Base-by-base conservation (phyloP, 2,113 vertebrate genomes). In the Addax nasomaculatus region DNA sequence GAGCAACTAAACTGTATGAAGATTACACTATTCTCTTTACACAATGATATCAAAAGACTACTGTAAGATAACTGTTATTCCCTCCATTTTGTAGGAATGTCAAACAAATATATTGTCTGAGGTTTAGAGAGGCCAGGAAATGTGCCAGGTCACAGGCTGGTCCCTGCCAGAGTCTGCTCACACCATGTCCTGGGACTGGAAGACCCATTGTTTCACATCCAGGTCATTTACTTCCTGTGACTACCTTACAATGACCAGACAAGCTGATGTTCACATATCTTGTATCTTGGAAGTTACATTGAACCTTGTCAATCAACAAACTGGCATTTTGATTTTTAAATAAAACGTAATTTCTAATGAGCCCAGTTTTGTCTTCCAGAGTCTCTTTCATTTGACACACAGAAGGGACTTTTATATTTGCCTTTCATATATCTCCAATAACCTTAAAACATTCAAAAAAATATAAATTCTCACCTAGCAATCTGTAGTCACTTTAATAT, bases 261-360 rank as follows among this genome's bases (percentile, higher is more conserved):
- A 43, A 0, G 0, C 60, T 83, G 43, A 30, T 76, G 92, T 92
- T 60, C n/a, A 70, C 36, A 51, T 70, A 23, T 17, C 90, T 19
- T 83, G 76, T 70, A 25, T 30, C 85, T 47, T 83, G n/a, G 60
- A 95, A 86, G 57, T 96, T 89, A 73, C 49, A 53, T 27, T 76
- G 84, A 89, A 36, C 62, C 76, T 85, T 49, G 4, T 62, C 88
- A 90, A 16, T 97, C 64, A 70, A 85, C 55, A 97, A 78, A 85
- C 57, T 96, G 90, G 17, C 87, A 92, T 76, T 96, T 36, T 87
- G 53, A 95, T 85, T 95, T 91, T 89, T 70, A 83, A 97, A 85
- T 89, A 78, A 73, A 93, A 76, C 95, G 45, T 58, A 53, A 58
- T 79, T 81, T 93, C 91, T 97, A 88, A 97, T 94, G 95, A 97